Evolutionary conservation across 1,140 invertebrate species (phyloP).

Genomic region (Hyphantria cunea): DNA sequence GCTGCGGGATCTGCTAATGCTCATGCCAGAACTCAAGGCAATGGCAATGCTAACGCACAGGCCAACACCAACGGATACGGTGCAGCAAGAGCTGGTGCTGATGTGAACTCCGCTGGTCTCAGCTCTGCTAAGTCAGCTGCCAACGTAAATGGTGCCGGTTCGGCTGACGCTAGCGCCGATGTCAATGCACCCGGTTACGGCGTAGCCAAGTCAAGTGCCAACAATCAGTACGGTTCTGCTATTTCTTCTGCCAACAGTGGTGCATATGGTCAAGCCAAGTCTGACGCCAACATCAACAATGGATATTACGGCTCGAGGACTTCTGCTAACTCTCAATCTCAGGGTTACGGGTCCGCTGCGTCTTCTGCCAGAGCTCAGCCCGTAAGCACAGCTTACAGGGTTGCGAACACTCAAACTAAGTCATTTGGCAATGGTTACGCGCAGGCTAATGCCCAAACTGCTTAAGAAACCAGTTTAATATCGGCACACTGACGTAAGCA

Average conservation of each 20-base stretch:
- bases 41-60: slow-evolving; percentile 50
- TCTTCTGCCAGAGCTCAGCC: slow-evolving; percentile 56
- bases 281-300: slow-evolving; percentile 38
- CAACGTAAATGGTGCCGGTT: slow-evolving; percentile 45
- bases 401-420: slow-evolving; percentile 60
- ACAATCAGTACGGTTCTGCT: slow-evolving; percentile 30
- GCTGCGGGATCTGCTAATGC: slow-evolving; percentile 48
- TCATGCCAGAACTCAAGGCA: slow-evolving; percentile 45
- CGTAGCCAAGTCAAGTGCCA: slow-evolving; percentile 33
- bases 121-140: slow-evolving; percentile 51
- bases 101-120: slow-evolving; percentile 39
- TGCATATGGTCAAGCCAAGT: slow-evolving; percentile 41
- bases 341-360: slow-evolving; percentile 52
- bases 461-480: slow-evolving; percentile 36
- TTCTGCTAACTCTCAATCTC: slow-evolving; percentile 52
- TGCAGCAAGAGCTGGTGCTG: slow-evolving; percentile 45
- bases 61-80: slow-evolving; percentile 45
- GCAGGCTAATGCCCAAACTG: slow-evolving; percentile 52
- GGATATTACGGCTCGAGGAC: slow-evolving; percentile 43
- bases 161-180: slow-evolving; percentile 45
- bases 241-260: slow-evolving; percentile 40
- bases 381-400: slow-evolving; percentile 51
- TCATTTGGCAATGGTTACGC: slow-evolving; percentile 55
- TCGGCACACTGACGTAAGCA: slow-evolving; percentile 38
- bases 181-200: slow-evolving; percentile 29